Conservation (phyloP, 2,113 vertebrate species). For the Carlito syrichta region DNA sequence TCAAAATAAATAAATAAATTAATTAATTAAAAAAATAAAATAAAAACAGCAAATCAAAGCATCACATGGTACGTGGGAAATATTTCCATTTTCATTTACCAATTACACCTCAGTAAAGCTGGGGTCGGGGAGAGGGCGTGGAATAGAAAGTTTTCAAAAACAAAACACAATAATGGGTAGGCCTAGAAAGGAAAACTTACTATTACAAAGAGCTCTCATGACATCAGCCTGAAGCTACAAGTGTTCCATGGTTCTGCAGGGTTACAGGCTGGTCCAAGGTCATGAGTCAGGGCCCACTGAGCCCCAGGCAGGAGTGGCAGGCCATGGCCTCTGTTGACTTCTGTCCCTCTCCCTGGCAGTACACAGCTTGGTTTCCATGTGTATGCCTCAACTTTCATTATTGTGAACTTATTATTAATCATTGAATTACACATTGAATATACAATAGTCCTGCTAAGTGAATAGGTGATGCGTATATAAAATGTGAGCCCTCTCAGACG, state of each 20-base stretch:
- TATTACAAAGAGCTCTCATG: neutral
- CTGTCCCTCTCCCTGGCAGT: too few species aligned
- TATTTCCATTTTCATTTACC: neutral
- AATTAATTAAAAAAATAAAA: too few species aligned
- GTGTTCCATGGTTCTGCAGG: neutral
- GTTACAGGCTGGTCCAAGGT: neutral
- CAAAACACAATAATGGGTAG: neutral
- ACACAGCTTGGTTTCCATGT: neutral
- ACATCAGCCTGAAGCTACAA: rapidly evolving
- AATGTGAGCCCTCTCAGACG: too few species aligned
- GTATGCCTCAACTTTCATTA: too few species aligned
- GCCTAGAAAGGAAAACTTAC: neutral
- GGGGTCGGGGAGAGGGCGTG: neutral
- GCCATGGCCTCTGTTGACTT: too few species aligned
- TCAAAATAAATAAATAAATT: too few species aligned
- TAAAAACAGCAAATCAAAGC: neutral
- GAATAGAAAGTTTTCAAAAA: neutral
- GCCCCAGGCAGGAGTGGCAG: too few species aligned
- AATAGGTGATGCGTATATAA: too few species aligned
- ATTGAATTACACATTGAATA: too few species aligned
- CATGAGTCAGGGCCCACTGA: neutral
- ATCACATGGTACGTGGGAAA: neutral
- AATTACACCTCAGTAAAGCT: neutral
- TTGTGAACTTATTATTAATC: too few species aligned
- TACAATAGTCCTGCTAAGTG: too few species aligned